Evolutionary conservation across 2,113 vertebrate genomes (phyloP).

Genomic region (Mesocricetus auratus): DNA sequence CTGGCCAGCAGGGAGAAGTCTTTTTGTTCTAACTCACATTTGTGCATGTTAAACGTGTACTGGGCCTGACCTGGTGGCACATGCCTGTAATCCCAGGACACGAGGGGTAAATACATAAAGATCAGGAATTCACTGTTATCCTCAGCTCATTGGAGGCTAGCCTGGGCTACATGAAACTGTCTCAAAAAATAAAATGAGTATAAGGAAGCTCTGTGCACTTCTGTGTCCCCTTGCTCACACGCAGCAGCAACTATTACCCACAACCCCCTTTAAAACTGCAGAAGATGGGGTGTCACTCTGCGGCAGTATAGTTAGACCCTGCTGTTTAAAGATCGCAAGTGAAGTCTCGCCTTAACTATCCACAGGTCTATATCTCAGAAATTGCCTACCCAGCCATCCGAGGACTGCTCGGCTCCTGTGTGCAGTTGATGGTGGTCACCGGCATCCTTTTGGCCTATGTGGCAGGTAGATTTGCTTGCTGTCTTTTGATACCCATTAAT

Average conservation of each 20-base stretch:
- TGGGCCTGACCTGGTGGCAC: not conserved
- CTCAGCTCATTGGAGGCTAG: not conserved
- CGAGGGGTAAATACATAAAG: not conserved
- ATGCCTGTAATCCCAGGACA: not conserved
- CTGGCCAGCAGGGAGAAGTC: not conserved
- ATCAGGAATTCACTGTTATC: not conserved
- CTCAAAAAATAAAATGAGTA: not conserved
- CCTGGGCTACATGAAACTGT: not conserved
- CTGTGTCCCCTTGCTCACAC: not conserved
- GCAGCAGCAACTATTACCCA: not conserved
- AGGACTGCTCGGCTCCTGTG: conserved; percentile 93
- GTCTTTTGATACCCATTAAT: not conserved
- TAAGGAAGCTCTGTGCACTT: not conserved
- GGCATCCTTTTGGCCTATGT: conserved; percentile 95
- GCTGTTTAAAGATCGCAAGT: not conserved
- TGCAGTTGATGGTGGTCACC: conserved; percentile 96
- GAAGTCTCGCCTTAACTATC: not conserved
- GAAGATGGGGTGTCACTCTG: not conserved
- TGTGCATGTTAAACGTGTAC: not conserved
- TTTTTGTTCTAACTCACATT: not conserved
- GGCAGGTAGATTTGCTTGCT: conserved; percentile 87
- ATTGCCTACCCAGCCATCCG: conserved; percentile 92
- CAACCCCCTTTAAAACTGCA: not conserved
- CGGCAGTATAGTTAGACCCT: not conserved
- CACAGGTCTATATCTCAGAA: conserved; percentile 95